These are phyloP conservation scores for Phrynocephalus versicolor DNA, from an alignment of 2,113 vertebrate species.

Conservation along the genomic window DNA sequence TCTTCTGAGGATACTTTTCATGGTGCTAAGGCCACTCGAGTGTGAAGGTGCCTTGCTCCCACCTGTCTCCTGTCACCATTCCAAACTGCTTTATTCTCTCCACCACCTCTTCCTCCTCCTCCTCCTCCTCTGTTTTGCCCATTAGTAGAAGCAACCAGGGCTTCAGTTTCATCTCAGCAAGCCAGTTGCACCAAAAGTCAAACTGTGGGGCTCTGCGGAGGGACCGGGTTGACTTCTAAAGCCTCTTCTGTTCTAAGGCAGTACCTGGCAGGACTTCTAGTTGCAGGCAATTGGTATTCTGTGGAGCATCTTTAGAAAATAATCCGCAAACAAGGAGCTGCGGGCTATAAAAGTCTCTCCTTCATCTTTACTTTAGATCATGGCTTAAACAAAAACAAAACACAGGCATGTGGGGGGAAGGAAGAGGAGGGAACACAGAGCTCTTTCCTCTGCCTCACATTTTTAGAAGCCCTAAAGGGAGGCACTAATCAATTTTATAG, in stretches of 20 bases:
- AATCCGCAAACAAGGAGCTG: slow-evolving; percentile 81
- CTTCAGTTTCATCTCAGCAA: not conserved
- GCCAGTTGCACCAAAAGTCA: slow-evolving; percentile 4
- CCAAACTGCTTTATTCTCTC: not conserved
- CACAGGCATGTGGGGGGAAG: slow-evolving; percentile 32
- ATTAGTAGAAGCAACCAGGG: not conserved
- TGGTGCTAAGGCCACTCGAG: not conserved
- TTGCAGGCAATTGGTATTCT: slow-evolving; percentile 77
- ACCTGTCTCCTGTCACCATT: not conserved
- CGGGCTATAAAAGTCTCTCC: slow-evolving; percentile 72
- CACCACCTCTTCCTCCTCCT: too few relatives aligned
- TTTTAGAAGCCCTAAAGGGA: slow-evolving; percentile 60
- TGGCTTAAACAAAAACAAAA: slow-evolving; percentile 73
- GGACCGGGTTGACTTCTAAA: slow-evolving; percentile 4
- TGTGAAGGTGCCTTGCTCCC: not conserved
- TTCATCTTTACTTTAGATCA: slow-evolving; percentile 61
- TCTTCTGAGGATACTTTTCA: not conserved
- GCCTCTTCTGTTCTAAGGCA: slow-evolving; percentile 46
- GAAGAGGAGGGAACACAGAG: slow-evolving; percentile 47
- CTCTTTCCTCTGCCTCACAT: slow-evolving; percentile 64
- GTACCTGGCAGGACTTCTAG: slow-evolving; percentile 73
- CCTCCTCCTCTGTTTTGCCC: not conserved
- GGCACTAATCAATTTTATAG: slow-evolving; percentile 73
- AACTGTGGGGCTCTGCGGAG: slow-evolving; percentile 21
- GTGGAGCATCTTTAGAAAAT: slow-evolving; percentile 72